These are phyloP conservation scores for Panagrolaimus sp. DNA, from an alignment of 1,140 invertebrate species.

Conservation along the genomic window DNA sequence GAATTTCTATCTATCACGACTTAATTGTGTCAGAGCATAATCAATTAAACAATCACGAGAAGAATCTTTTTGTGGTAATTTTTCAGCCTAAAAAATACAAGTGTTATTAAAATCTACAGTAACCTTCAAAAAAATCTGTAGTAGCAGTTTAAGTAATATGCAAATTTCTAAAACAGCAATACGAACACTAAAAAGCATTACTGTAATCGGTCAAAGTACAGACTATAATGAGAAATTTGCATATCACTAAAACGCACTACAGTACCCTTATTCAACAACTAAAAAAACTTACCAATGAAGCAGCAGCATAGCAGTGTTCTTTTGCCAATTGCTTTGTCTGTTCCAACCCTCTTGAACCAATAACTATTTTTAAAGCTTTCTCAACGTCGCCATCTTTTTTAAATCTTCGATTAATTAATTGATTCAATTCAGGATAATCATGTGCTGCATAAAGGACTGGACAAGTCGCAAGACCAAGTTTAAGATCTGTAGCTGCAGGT, in stretches of 20 bases:
- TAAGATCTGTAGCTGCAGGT: conserved; percentile 86
- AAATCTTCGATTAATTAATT: conserved; percentile 49
- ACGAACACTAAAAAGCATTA: no score
- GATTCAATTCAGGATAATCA: conserved; percentile 47
- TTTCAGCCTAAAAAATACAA: conserved; percentile 29
- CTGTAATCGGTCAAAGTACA: no score
- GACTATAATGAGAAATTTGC: no score
- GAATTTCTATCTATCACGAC: no score
- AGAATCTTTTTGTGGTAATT: conserved; percentile 23
- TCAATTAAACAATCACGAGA: conserved; percentile 36
- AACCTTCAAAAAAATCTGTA: not conserved
- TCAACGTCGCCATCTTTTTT: conserved; percentile 50
- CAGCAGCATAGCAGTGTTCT: conserved; percentile 81
- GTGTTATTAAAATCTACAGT: no score
- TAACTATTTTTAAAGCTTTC: conserved; percentile 40
- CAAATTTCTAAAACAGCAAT: no score
- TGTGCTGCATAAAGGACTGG: conserved; percentile 64
- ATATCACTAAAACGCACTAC: no score
- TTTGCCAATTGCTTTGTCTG: conserved; percentile 85
- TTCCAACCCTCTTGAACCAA: conserved; percentile 73
- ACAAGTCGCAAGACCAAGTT: conserved; percentile 67
- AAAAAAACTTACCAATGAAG: conserved; percentile 69
- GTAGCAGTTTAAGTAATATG: not conserved
- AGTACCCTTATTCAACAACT: no score
- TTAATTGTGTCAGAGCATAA: conserved; percentile 32